Conservation (phyloP, 1,140 invertebrate genomes). For the Pantala flavescens region DNA sequence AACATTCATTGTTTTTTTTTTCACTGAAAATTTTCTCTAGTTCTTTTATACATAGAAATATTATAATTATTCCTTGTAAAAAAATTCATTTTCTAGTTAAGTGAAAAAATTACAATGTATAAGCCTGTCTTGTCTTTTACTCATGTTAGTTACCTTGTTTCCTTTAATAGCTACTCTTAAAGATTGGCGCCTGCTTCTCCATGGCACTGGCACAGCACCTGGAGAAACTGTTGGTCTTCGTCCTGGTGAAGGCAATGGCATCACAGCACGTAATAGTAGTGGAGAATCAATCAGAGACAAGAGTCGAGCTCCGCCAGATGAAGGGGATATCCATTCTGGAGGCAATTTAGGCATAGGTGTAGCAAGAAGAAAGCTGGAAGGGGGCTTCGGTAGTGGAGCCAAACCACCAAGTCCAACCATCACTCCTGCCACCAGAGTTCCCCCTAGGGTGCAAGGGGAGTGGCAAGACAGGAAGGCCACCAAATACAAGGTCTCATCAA, state of each 20-base stretch:
- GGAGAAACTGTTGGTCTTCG: constrained; percentile 24
- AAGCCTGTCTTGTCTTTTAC: background rate
- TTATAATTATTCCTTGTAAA: too few species aligned
- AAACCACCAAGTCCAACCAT: background rate
- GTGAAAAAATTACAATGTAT: too few species aligned
- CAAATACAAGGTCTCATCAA: too few species aligned
- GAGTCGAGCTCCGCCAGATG: background rate
- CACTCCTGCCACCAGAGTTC: background rate
- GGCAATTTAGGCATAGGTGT: background rate
- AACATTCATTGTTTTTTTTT: too few species aligned
- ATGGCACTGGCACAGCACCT: constrained; percentile 43
- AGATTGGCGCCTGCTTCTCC: constrained; percentile 46
- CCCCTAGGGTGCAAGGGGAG: background rate
- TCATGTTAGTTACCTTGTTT: constrained; percentile 12
- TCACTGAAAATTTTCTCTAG: too few species aligned
- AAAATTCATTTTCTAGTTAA: too few species aligned
- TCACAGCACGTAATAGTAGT: background rate
- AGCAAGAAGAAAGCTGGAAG: background rate
- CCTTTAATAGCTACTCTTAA: constrained; percentile 37
- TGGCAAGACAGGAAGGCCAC: background rate
- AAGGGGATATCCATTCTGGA: background rate
- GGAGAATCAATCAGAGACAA: background rate
- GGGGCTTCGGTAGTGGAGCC: background rate
- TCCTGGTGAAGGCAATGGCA: background rate
- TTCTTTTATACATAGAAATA: too few species aligned